A percentile compares a stretch with the other conserved stretches of the same genome.
Conservation (phyloP, 2,113 vertebrate genomes). For the Eulemur rufifrons region DNA sequence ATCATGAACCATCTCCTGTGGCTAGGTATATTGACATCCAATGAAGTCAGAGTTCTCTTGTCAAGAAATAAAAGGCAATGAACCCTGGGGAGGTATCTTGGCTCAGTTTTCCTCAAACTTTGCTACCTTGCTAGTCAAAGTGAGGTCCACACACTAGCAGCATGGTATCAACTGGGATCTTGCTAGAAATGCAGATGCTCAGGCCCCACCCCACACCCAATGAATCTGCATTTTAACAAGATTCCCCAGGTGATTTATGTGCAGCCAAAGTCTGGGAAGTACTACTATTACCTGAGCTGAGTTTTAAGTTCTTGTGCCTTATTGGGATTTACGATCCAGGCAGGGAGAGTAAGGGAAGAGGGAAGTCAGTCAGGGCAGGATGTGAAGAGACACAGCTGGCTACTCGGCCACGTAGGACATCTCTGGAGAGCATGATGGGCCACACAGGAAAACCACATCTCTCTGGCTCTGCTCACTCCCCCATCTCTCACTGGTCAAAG, state of each 20-base stretch:
- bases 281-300: neutral
- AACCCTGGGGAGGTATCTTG: neutral
- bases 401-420: neutral
- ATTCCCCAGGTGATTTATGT: neutral
- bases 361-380: neutral
- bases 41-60: neutral
- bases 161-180: neutral
- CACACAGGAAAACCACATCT: neutral
- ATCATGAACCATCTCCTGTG: neutral
- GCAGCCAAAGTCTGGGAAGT: neutral
- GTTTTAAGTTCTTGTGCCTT: neutral
- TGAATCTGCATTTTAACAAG: neutral
- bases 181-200: neutral
- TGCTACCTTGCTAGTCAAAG: neutral
- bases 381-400: neutral
- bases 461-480: neutral
- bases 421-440: neutral
- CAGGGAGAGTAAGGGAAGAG: neutral
- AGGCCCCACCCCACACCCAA: neutral
- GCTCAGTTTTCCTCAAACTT: neutral
- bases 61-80: too few relatives aligned
- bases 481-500: neutral
- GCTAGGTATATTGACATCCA: neutral
- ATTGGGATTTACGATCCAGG: neutral
- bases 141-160: neutral